Evolutionary conservation across 2,888 invertebrate genomes (phyloP).

Genomic region (Pardosa pseudoannulata): DNA sequence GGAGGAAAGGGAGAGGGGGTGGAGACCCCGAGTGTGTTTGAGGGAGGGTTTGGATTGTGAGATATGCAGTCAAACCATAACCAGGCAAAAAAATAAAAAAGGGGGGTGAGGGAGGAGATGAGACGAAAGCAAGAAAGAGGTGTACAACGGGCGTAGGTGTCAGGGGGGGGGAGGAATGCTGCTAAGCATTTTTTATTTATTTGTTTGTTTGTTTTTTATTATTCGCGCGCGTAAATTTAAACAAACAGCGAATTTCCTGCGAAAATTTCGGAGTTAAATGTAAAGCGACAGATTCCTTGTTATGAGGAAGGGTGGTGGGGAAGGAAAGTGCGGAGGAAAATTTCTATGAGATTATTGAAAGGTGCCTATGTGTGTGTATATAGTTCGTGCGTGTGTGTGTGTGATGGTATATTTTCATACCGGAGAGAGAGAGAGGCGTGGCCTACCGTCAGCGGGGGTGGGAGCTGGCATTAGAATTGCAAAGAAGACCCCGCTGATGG

Average conservation of each 20-base stretch:
- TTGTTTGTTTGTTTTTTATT: constrained; percentile 19
- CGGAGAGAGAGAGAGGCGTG: constrained; percentile 42
- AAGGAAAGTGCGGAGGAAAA: constrained; percentile 47
- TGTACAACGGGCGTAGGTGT: background rate
- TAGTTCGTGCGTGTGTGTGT: constrained; percentile 6
- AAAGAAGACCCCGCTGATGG: background rate
- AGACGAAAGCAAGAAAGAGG: background rate
- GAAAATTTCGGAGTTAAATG: constrained; percentile 60
- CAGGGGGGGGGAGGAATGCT: background rate
- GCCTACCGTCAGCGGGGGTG: constrained; percentile 26
- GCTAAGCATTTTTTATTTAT: constrained; percentile 28
- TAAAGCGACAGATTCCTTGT: constrained; percentile 66
- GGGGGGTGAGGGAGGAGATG: background rate
- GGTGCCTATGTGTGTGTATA: constrained; percentile 17
- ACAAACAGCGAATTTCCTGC: constrained; percentile 42
- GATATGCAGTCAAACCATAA: background rate
- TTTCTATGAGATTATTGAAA: constrained; percentile 23
- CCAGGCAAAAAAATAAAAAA: background rate
- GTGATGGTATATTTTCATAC: constrained; percentile 29
- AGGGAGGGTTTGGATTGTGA: background rate
- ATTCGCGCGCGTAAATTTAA: constrained; percentile 36
- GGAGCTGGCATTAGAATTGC: constrained; percentile 44
- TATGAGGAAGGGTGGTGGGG: constrained; percentile 38
- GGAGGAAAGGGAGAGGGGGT: too few relatives aligned
- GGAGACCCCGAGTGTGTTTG: too few relatives aligned